Evolutionary conservation across 2,113 vertebrate species (phyloP).

Genomic region (Marmota flaviventris): DNA sequence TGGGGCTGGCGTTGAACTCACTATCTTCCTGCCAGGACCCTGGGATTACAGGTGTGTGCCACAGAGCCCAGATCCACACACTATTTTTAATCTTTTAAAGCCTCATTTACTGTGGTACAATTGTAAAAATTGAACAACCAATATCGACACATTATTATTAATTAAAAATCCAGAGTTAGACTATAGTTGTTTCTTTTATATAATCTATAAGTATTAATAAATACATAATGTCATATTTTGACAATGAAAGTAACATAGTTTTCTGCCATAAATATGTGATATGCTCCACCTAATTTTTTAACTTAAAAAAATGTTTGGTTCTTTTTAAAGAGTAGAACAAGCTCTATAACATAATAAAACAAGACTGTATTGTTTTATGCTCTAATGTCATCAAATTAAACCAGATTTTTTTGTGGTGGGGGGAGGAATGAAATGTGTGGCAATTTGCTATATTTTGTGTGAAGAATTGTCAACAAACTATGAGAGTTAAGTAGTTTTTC

Average conservation of each 20-base stretch:
- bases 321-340: background rate
- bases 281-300: background rate
- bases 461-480: background rate
- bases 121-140: background rate
- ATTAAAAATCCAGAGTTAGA: background rate
- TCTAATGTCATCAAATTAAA: background rate
- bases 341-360: background rate
- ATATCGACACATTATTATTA: background rate
- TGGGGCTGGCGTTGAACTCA: too few species aligned
- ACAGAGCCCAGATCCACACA: background rate
- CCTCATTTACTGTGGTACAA: too few species aligned
- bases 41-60: too few species aligned
- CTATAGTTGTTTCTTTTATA: background rate
- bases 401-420: background rate
- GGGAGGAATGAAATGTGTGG: background rate
- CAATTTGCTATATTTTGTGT: background rate
- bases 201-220: background rate
- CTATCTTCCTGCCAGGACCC: too few species aligned
- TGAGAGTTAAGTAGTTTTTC: background rate
- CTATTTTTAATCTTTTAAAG: background rate
- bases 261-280: background rate
- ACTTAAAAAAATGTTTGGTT: background rate
- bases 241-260: background rate
- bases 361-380: background rate
- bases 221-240: background rate